Base-by-base conservation (phyloP, 2,113 vertebrate species). In the Cynoglossus semilaevis region DNA sequence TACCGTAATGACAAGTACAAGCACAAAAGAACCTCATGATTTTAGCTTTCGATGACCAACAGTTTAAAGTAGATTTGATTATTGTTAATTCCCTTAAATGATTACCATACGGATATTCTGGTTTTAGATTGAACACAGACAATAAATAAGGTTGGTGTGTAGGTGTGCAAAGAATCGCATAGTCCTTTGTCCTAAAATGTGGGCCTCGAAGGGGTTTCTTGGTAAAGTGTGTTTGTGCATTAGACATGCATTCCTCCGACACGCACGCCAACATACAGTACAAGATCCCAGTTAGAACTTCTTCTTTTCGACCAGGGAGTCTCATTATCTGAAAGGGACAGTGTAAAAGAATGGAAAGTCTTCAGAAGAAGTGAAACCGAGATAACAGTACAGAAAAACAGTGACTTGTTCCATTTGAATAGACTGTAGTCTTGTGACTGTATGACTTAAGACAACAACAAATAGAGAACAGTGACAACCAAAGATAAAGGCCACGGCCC, bases 121-220 rank as follows among this genome's bases (percentile, higher is more conserved):
- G 48, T 74, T 77, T 77, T 63, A 35, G 58, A 54, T 82, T 49
- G 47, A 79, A 67, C 56, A 71, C 43, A 73, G 50, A 72, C 83
- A 84, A 84, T 84, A 87, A 87, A 88, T 86, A 83, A 76, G 38
- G 35, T 76, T 69, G 41, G 48, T 45, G 41, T 81, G 36, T 42
- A n/a, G 76, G 40, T 79, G 83, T 82, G 80, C 79, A 83, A 84
- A 85, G 57, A 76, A 59, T n/a, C 58, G 67, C 72, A 16, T 61
- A 42, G 44, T 70, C 69, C 60, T 68, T 67, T 53, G 22, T 29
- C 22, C 22, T 29, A 29, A 29, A 22, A 16, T 29, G 52, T 65
- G 15, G 29, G 56, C 46, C 56, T 45, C 63, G 15, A 29, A 35
- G 15, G 38, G 18, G 17, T 37, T 54, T 58, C 35, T 37, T 60